phyloP scores from a whole-genome alignment of 2,113 vertebrate species.

The Abramis brama region DNA sequence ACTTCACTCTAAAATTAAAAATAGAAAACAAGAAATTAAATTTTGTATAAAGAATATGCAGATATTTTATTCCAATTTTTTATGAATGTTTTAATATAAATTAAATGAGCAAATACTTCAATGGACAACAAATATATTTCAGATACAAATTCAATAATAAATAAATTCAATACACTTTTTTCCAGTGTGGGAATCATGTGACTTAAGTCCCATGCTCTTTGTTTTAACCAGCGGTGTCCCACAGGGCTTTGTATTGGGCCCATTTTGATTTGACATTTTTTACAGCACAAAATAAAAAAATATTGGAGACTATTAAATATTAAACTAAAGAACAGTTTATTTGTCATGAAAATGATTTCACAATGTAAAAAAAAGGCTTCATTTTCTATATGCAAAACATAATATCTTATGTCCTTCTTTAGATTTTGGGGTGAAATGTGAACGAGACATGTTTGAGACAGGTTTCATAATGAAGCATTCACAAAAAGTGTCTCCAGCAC shows the following conservation, averaged over 20 bases:
- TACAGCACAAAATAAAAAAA: not conserved
- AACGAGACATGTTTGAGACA: not conserved
- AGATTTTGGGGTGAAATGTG: no score
- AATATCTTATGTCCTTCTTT: not conserved
- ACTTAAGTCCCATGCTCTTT: not conserved
- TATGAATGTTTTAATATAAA: not conserved
- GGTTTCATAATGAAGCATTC: conserved; percentile 37
- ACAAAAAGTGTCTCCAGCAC: conserved; percentile 63
- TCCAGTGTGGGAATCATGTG: not conserved
- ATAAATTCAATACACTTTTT: not conserved
- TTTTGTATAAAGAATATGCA: not conserved
- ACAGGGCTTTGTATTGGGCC: not conserved
- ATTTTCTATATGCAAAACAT: not conserved
- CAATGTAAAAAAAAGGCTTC: not conserved
- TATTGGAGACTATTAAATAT: not conserved
- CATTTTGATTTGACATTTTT: not conserved
- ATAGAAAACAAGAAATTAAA: not conserved
- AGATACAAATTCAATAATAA: not conserved
- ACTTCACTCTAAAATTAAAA: not conserved
- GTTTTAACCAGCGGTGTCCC: not conserved
- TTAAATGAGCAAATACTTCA: not conserved
- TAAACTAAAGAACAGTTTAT: not conserved
- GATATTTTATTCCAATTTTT: not conserved
- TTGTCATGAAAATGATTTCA: not conserved
- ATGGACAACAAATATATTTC: not conserved